Evolutionary conservation across 2,113 vertebrate genomes (phyloP), one percentile per base, ranked within the genome.

Genomic region (Anguilla japonica): DNA sequence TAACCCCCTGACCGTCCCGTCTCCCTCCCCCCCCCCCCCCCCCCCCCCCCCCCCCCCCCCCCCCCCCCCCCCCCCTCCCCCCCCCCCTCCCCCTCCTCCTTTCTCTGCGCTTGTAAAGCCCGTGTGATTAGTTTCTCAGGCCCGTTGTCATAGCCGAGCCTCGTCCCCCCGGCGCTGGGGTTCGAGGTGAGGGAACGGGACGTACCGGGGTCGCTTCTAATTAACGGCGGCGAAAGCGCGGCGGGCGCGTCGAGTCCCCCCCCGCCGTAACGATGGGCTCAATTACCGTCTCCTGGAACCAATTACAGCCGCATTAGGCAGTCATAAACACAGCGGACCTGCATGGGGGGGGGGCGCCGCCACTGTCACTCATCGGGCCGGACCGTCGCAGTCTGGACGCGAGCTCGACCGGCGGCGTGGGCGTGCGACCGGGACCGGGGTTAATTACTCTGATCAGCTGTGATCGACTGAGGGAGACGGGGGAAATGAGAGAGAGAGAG

Each of bases 121-220:
- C 89, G 89, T 84, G 83, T 91, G 92, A 93, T 92, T 91, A 92
- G 91, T 93, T 92, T 92, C 91, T 91, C 90, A 92, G 92, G 93
- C 91, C 92, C 84, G 91, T 93, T 91, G 91, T 91, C 88, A 90
- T 89, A 82, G 90, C 88, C 83, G 15, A 81, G 83, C 90, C 90
- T 88, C 82, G 22, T 79, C 79, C 79, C 83, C 90, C 4, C 4
- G 85, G 83, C 83, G 2, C 41, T 87, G 81, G 85, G 86, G 81
- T 4, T 86, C 39, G 81, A 4, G 16, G 18, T 46, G 83, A 41
- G 84, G 80, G 80, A 7, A 14, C 13, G 71, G 8, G n/a, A 39
- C n/a, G 60, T 75, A 87, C 89, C 82, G 88, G 53, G 67, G 82
- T 90, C 67, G 20, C 75, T 83, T 84, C 88, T 92, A 91, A 92